Base-by-base conservation (phyloP, 2,797 vertebrate genomes). In the Xenops minutus region DNA sequence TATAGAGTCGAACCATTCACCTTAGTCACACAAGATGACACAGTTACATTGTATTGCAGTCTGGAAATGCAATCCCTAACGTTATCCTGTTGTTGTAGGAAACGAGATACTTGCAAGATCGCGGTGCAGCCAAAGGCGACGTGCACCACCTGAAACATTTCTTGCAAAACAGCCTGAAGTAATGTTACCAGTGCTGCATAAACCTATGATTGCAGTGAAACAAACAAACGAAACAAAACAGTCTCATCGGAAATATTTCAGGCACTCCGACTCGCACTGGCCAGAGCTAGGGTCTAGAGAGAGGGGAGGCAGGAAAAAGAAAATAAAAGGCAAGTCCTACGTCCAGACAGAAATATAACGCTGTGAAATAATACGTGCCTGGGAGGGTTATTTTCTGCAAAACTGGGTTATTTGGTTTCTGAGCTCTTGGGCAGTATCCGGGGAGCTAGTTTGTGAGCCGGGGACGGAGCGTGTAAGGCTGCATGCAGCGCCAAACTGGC, bases 191-290 rank as follows among this genome's bases (percentile, higher is more conserved):
- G 29, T 32, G 41, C 68, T 83, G 59, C 78, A 52, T 43, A 81
- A 85, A 36, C 48, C 69, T 22, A 51, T 20, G 51, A 56, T 10
- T 30, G 55, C 68, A 93, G 39, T 20, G 61, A 76, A 94, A 67
- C 37, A 63, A 83, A 64, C 80, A 85, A 80, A 51, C 26, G 46
- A 77, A 77, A 66, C 78, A 72, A 67, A 77, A 91, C 66, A 83
- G 89, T 41, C 73, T 66, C 62, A 76, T 89, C 76, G 80, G 85
- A 93, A 95, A 86, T 63, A 90, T 83, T 78, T 76, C 90, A 67
- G 71, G 18, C 79, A 8, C 82, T 61, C 66, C 56, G 51, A 69
- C 54, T 88, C 62, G 23, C 66, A 14, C 6, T 49, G 44, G 48
- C 58, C 74, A 76, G 37, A 29, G 14, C 55, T 71, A 54, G 20